Percentiles rank a stretch among this genome's conserved stretches.
Evolutionary conservation across 2,888 invertebrate species (phyloP).

Genomic region (Erannis defoliaria): DNA sequence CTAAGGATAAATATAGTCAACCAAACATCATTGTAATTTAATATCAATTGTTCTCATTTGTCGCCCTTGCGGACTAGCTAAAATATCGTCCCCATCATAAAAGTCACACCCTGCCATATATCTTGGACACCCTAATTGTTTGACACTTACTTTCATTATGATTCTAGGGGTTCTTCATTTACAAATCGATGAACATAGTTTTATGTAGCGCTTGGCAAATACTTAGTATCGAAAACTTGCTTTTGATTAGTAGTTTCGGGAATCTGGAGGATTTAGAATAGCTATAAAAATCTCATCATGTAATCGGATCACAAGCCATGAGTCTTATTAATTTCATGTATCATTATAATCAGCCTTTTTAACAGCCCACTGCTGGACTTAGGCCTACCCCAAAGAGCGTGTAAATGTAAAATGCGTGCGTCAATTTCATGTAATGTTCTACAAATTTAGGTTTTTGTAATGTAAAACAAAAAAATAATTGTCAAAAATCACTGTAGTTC

Average conservation of each 20-base stretch:
- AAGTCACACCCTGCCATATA: conserved; percentile 46
- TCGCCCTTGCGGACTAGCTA: conserved; percentile 32
- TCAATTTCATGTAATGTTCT: too few species aligned
- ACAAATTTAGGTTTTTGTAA: too few species aligned
- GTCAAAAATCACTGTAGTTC: too few species aligned
- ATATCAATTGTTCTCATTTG: conserved; percentile 35
- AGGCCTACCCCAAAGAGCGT: too few species aligned
- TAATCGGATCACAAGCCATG: too few species aligned
- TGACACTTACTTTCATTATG: conserved; percentile 38
- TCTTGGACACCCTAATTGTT: conserved; percentile 42
- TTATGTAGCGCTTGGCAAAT: conserved; percentile 17
- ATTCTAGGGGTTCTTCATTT: conserved; percentile 39
- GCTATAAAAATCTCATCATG: too few species aligned
- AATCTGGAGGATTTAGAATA: neutral
- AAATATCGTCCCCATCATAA: conserved; percentile 44
- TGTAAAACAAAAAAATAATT: too few species aligned
- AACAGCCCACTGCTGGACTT: too few species aligned
- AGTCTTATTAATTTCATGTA: too few species aligned
- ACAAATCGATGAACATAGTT: conserved; percentile 34
- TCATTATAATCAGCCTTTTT: too few species aligned
- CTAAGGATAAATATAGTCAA: neutral
- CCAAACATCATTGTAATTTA: conserved; percentile 9
- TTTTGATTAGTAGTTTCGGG: neutral
- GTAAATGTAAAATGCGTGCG: too few species aligned
- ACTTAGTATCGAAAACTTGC: conserved; percentile 25